Evolutionary conservation across 2,797 vertebrate species (phyloP), one percentile per base, ranked within the genome.

Genomic region (Enteromius anoplus): DNA sequence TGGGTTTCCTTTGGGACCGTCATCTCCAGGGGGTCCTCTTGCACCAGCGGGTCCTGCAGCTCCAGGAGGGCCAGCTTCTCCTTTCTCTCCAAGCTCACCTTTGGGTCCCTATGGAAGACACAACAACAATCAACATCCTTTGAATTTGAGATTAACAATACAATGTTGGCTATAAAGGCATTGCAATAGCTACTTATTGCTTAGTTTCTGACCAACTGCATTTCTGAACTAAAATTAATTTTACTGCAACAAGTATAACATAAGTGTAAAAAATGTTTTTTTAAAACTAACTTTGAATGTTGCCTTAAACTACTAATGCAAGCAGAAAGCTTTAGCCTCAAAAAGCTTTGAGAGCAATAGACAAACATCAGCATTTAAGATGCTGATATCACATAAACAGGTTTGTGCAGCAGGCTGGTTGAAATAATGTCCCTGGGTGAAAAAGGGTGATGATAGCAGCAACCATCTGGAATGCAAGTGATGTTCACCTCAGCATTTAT

Each of bases 1-100:
- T 86, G 96, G 96, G 91, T 99, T 99, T 88, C 98, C 98, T 92
- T 99, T 99, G 58, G 98, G 96, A 49, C 98, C 98, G 32, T 99
- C 98, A 65, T 99, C 97, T 90, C 98, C 98, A 66, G 96, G 89
- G 37, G 98, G 97, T 88, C 98, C 98, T 84, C 98, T 96, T 71
- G 88, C 94, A 83, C 98, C 98, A 1, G 98, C 91, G 1, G 98
- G 97, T 85, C 98, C 98, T 3, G 98, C 97, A 89, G 97, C 96
- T 88, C 98, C 98, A 0, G 98, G 96, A 4, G 97, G 97, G 29
- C 98, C 98, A 8, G 97, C 93, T 89, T 99, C 98, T 87, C 98
- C 98, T 90, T 99, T 99, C 89, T 99, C 98, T 83, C 98, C 98
- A 23, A 94, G 92, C 88, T 99, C 98, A 90, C 98, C 98, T 96